Conservation (phyloP, 2,113 vertebrate genomes). For the Mionectes macconnelli region DNA sequence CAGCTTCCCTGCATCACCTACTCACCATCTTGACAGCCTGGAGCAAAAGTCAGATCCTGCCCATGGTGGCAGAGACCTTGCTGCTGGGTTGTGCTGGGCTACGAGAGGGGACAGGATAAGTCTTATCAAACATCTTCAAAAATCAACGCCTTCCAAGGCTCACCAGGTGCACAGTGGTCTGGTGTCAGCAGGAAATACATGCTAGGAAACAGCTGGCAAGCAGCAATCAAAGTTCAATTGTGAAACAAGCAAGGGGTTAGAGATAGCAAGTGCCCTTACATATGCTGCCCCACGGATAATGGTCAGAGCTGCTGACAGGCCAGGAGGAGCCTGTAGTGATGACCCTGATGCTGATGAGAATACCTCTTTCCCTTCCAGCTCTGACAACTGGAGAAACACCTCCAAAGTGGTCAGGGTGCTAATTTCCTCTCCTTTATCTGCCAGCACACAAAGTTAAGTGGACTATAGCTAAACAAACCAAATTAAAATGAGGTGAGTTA, state of each 20-base stretch:
- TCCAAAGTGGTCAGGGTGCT: background rate
- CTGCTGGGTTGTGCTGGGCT: background rate
- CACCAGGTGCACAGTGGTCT: background rate
- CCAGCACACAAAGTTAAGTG: constrained; percentile 33
- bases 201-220: background rate
- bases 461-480: constrained; percentile 58
- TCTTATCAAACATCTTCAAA: background rate
- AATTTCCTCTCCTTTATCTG: constrained; percentile 66
- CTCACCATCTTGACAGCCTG: background rate
- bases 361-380: background rate
- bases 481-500: constrained; percentile 57
- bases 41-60: background rate
- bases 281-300: background rate
- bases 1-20: background rate
- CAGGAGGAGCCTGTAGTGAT: background rate
- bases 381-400: background rate
- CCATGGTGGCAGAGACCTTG: background rate
- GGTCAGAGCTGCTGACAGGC: background rate
- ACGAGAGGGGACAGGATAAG: background rate
- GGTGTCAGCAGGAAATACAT: background rate
- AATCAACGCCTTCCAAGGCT: background rate
- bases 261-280: background rate
- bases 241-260: background rate
- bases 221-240: rapidly evolving
- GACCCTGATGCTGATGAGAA: background rate